Base-by-base conservation (phyloP, 2,113 vertebrate genomes). In the Nansenia antarctica region DNA sequence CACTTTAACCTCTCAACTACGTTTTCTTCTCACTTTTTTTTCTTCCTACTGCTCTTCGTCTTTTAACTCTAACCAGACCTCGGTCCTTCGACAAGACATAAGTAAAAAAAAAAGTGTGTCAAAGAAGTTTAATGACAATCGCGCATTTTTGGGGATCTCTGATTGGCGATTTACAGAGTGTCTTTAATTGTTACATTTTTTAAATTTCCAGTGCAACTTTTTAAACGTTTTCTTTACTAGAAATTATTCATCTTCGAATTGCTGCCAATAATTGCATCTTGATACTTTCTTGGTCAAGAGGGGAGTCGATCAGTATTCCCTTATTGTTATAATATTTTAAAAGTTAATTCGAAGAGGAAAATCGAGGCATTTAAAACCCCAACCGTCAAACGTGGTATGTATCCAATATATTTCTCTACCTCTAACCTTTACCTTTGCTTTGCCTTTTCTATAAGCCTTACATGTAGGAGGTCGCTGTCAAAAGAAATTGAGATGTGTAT, bases 1-100 rank as follows among this genome's bases (percentile, higher is more conserved):
- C 74, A 81, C 90, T 86, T 73, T 63, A 64, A 82, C 73, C 77
- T 80, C 64, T 79, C 52, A 61, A 70, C 47, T 65, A 62, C 32
- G 45, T 77, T 70, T 61, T 76, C 73, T 69, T 66, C 68, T 57
- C 72, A n/a, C 63, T 32, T 65, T 55, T 15, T 77, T 59, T 42
- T 60, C 27, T 45, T 65, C 30, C 57, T 62, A 18, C 30, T 52
- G 35, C 39, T n/a, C 32, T 26, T 11, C 58, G 20, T 6, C 58
- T 74, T 69, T 75, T 73, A 76, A 74, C 74, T 84, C 67, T 73
- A 72, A 75, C 66, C 58, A 58, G 69, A 78, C 65, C 69, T 52
- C 31, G 47, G 65, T 64, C 68, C 20, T 35, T 60, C 58, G 30
- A 34, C 58, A 8, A 60, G 58, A 22, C 32, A 60, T 8, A n/a